A percentile compares a stretch with the other conserved stretches of the same genome.
phyloP scores from a whole-genome alignment of 2,113 vertebrate species.

The Limanda limanda region DNA sequence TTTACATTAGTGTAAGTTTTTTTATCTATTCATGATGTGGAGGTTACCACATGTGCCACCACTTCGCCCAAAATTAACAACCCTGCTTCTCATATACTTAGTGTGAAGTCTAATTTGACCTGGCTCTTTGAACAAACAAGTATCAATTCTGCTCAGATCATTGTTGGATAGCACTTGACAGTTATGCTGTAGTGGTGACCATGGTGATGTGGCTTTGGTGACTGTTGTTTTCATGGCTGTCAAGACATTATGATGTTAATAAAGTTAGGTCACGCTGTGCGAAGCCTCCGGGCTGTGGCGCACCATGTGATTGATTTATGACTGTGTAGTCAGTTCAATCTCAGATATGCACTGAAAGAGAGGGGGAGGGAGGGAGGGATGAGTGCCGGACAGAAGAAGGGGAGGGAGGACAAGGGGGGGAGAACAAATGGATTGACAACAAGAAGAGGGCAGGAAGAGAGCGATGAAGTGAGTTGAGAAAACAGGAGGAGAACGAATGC shows the following conservation, averaged over 20 bases:
- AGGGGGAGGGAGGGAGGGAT: conserved; percentile 13
- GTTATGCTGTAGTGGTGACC: conserved; percentile 19
- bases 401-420: neutral
- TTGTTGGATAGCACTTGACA: neutral
- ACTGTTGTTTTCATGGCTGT: conserved; percentile 59
- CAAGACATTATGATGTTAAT: conserved; percentile 70
- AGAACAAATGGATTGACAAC: conserved; percentile 40
- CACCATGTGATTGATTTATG: conserved; percentile 75
- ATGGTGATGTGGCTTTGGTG: conserved; percentile 19
- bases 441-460: neutral
- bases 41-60: neutral
- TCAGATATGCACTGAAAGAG: conserved; percentile 63
- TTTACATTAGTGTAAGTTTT: neutral
- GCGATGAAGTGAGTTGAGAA: neutral
- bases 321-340: conserved; percentile 75
- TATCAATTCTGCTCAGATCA: neutral
- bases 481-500: neutral
- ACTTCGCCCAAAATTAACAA: neutral
- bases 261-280: conserved; percentile 62
- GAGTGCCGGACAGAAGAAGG: neutral
- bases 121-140: too few relatives aligned
- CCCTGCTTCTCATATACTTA: too few relatives aligned
- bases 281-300: conserved; percentile 54
- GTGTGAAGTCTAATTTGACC: neutral
- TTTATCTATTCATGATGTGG: neutral